Conservation (phyloP, 2,113 vertebrate genomes). For the Halcyon malimbica region DNA sequence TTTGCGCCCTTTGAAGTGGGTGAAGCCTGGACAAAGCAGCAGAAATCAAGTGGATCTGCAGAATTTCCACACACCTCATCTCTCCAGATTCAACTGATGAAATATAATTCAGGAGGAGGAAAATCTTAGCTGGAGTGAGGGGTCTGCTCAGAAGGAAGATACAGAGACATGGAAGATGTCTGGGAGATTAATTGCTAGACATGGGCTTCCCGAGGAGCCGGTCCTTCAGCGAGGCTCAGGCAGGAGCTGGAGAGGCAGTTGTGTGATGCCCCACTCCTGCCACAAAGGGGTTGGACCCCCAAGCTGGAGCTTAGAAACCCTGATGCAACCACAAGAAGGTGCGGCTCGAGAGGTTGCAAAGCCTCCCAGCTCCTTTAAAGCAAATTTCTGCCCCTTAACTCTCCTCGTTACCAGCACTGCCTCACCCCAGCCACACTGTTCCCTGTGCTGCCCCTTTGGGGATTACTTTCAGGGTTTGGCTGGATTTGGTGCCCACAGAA, state of each 20-base stretch:
- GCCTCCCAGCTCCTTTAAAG: background rate
- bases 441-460: background rate
- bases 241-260: background rate
- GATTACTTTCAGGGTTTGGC: background rate
- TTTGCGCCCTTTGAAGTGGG: background rate
- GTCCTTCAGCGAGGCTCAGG: background rate
- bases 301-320: background rate
- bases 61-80: background rate
- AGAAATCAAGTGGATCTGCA: background rate
- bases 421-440: fast-evolving
- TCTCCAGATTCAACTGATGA: background rate
- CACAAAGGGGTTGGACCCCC: background rate
- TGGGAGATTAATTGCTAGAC: slow-evolving; percentile 5
- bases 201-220: fast-evolving
- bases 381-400: background rate
- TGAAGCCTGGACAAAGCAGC: background rate
- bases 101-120: slow-evolving; percentile 26
- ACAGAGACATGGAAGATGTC: background rate
- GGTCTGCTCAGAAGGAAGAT: slow-evolving; percentile 40
- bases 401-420: background rate
- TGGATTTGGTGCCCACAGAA: background rate
- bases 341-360: background rate
- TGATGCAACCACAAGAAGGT: background rate
- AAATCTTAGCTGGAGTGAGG: background rate
- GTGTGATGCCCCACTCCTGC: background rate